Percentiles rank a stretch among this genome's conserved stretches.
phyloP scores from a whole-genome alignment of 2,888 invertebrate genomes.

The Atrina japonica region DNA sequence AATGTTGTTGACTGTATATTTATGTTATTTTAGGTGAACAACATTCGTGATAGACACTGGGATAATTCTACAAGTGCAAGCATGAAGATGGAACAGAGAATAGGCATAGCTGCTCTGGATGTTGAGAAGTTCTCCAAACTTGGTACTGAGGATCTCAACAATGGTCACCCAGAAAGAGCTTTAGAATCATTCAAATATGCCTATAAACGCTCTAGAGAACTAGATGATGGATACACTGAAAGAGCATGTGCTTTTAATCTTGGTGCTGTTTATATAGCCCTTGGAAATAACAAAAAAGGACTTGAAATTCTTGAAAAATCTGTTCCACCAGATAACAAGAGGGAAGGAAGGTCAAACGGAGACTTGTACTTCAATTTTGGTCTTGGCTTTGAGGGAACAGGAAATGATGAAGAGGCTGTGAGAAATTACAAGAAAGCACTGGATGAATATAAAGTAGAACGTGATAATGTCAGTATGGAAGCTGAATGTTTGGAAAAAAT shows the following conservation, averaged over 20 bases:
- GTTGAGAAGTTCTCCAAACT: conserved; percentile 43
- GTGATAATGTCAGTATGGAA: conserved; percentile 57
- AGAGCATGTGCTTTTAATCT: conserved; percentile 75
- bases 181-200: conserved; percentile 53
- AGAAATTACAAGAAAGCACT: conserved; percentile 63
- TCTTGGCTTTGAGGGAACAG: conserved; percentile 66
- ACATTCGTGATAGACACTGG: too few species aligned
- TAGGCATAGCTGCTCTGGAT: conserved; percentile 35
- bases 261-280: conserved; percentile 70
- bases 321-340: conserved; percentile 55
- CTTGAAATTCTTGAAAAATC: conserved; percentile 64
- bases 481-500: conserved; percentile 55
- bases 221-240: conserved; percentile 59
- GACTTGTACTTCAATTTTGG: conserved; percentile 76
- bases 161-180: conserved; percentile 43
- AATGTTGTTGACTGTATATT: too few species aligned
- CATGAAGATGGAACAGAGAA: conserved; percentile 36
- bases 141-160: conserved; percentile 40
- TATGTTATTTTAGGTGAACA: too few species aligned
- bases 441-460: conserved; percentile 61
- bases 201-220: conserved; percentile 54
- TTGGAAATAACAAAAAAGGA: conserved; percentile 59
- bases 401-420: conserved; percentile 56
- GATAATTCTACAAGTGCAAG: not conserved
- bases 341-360: conserved; percentile 66